Conservation (phyloP, 1,140 invertebrate species). For the Formica exsecta region DNA sequence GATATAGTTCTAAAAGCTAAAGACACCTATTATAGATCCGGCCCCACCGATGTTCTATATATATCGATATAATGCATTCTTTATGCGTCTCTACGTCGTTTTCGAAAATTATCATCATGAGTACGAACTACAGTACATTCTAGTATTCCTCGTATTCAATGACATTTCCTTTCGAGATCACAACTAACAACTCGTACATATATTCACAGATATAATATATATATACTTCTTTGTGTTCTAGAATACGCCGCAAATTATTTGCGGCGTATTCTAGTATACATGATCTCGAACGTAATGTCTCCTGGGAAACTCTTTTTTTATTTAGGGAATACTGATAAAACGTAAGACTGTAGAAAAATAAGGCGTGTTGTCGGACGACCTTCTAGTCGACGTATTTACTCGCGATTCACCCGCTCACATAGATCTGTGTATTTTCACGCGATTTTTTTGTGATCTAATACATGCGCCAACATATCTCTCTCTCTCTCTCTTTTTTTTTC, state of each 20-base stretch:
- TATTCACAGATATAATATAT: slow-evolving; percentile 55
- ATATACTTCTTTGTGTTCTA: slow-evolving; percentile 53
- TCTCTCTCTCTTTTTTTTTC: too few species aligned
- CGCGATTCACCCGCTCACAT: slow-evolving; percentile 20
- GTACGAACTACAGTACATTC: too few species aligned
- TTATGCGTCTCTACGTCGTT: neutral
- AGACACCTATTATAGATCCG: too few species aligned
- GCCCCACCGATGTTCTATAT: neutral
- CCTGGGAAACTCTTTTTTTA: slow-evolving; percentile 58
- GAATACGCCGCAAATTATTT: neutral
- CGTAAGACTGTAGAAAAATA: slow-evolving; percentile 85
- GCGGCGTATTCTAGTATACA: slow-evolving; percentile 71
- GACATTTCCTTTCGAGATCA: slow-evolving; percentile 18
- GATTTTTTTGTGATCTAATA: neutral
- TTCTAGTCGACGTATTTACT: slow-evolving; percentile 47
- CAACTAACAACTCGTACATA: slow-evolving; percentile 68
- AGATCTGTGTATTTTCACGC: slow-evolving; percentile 6
- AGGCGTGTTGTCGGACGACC: slow-evolving; percentile 79
- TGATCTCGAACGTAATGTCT: slow-evolving; percentile 61
- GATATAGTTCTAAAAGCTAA: too few species aligned
- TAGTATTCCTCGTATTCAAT: neutral
- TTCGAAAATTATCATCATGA: slow-evolving; percentile 2
- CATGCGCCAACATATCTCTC: neutral
- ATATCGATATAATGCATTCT: neutral
- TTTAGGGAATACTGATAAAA: slow-evolving; percentile 82